phyloP scores from a whole-genome alignment of 2,113 vertebrate species.

The Oplegnathus fasciatus region DNA sequence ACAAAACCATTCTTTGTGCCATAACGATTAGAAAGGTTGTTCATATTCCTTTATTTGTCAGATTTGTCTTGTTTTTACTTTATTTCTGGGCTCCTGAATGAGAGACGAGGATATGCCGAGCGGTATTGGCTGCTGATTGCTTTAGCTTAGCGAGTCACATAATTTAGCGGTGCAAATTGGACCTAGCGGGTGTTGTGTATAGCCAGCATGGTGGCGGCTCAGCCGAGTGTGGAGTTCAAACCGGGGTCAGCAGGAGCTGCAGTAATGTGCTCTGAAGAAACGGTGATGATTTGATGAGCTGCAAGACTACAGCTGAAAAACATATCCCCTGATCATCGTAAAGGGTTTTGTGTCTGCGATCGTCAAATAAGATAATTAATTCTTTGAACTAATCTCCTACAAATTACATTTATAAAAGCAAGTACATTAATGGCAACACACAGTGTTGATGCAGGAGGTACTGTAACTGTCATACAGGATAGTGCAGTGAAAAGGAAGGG shows the following conservation, averaged over 20 bases:
- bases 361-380: background rate
- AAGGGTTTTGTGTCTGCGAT: background rate
- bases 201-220: conserved; percentile 21
- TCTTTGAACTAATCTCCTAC: background rate
- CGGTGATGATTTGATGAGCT: background rate
- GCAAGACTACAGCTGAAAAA: background rate
- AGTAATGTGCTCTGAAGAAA: background rate
- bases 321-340: background rate
- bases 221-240: conserved; percentile 47
- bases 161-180: conserved; percentile 47
- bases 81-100: background rate
- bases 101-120: background rate
- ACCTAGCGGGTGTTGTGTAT: conserved; percentile 24
- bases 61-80: background rate
- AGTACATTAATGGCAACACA: background rate
- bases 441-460: background rate
- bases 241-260: conserved; percentile 32
- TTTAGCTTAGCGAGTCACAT: conserved; percentile 35
- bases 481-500: background rate
- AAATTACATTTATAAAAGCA: too few species aligned
- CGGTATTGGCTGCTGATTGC: conserved; percentile 17
- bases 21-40: background rate
- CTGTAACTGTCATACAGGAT: background rate
- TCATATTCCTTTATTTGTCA: background rate
- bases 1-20: background rate